Percentiles rank a stretch among this genome's conserved stretches.
Conservation (phyloP, 2,888 invertebrate species). For the Mantis religiosa region DNA sequence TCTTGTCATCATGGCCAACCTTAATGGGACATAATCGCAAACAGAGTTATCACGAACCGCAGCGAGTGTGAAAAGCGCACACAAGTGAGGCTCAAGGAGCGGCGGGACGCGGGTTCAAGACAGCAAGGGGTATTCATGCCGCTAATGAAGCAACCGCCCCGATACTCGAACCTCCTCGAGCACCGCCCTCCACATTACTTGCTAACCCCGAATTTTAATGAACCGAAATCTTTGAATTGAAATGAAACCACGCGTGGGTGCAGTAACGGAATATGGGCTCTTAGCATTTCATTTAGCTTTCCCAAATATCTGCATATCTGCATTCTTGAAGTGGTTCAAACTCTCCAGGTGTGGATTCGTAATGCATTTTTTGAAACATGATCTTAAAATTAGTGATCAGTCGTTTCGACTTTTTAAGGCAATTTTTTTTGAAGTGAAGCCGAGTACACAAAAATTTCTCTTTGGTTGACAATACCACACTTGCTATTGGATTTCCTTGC, state of each 20-base stretch:
- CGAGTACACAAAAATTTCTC: too few relatives aligned
- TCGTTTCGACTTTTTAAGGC: too few relatives aligned
- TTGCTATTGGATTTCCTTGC: too few relatives aligned
- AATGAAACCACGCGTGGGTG: neutral
- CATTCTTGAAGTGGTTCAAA: too few relatives aligned
- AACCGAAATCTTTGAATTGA: constrained; percentile 21
- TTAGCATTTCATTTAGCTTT: too few relatives aligned
- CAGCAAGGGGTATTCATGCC: neutral
- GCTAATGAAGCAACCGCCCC: neutral
- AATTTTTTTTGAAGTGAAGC: too few relatives aligned
- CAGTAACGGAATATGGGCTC: neutral
- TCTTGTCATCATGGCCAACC: neutral
- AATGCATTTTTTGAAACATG: too few relatives aligned
- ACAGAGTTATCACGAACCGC: neutral
- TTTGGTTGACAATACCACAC: too few relatives aligned
- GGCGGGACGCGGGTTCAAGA: neutral
- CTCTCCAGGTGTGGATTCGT: too few relatives aligned
- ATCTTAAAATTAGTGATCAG: too few relatives aligned
- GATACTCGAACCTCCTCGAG: neutral
- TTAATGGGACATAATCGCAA: neutral
- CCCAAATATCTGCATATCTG: too few relatives aligned
- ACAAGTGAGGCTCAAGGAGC: neutral
- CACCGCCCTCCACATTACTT: neutral
- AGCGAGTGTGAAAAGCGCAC: neutral
- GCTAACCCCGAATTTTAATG: constrained; percentile 19